These are phyloP conservation scores for Sarcophaga variegata DNA, from an alignment of 2,888 invertebrate species.

Conservation along the genomic window DNA sequence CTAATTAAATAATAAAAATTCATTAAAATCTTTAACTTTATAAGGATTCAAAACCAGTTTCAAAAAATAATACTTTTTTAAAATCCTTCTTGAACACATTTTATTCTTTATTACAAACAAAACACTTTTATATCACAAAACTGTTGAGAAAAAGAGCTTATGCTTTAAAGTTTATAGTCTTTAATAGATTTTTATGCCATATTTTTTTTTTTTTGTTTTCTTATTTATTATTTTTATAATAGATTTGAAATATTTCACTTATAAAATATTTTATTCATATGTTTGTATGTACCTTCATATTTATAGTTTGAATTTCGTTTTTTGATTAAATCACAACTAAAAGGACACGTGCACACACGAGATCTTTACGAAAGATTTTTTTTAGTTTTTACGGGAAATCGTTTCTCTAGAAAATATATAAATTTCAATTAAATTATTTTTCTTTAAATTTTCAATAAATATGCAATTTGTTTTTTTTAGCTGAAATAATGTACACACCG, in stretches of 20 bases:
- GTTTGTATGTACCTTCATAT: conserved; percentile 67
- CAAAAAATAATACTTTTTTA: too few relatives aligned
- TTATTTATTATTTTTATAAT: background rate
- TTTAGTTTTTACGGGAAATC: background rate
- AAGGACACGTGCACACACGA: conserved; percentile 66
- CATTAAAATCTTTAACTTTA: too few relatives aligned
- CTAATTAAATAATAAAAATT: too few relatives aligned
- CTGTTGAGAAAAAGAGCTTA: too few relatives aligned
- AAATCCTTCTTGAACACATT: too few relatives aligned
- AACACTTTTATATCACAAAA: too few relatives aligned
- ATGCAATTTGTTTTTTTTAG: background rate
- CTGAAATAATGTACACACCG: conserved; percentile 74
- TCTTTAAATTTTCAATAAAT: background rate
- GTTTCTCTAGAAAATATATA: conserved; percentile 52
- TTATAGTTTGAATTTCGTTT: conserved; percentile 46
- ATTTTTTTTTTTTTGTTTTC: background rate
- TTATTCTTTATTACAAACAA: too few relatives aligned
- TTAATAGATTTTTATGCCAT: background rate
- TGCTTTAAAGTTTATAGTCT: too few relatives aligned
- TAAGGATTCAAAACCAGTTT: too few relatives aligned
- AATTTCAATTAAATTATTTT: conserved; percentile 12
- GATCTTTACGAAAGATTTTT: conserved; percentile 51
- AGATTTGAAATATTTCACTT: background rate
- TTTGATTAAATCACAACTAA: conserved; percentile 48
- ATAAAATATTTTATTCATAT: background rate